Percentiles rank a stretch among this genome's conserved stretches.
These are phyloP conservation scores for Drosophila rhopaloa DNA, from an alignment of 1,140 invertebrate species.

Conservation along the genomic window DNA sequence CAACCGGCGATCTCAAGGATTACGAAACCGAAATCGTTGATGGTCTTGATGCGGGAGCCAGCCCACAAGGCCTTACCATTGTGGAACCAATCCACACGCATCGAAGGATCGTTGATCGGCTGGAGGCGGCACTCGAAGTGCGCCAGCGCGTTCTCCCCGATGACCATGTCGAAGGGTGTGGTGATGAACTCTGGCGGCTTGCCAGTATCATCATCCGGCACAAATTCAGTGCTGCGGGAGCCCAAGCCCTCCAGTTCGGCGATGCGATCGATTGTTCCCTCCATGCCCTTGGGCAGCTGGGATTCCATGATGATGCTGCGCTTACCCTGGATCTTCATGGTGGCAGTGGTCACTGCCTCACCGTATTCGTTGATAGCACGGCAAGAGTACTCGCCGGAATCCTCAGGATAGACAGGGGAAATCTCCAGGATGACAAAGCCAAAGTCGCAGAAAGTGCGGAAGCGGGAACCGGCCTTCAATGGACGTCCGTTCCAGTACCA, in stretches of 20 bases:
- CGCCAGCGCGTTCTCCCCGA: constrained; percentile 95
- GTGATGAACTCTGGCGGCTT: constrained; percentile 97
- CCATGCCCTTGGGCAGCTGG: constrained; percentile 96
- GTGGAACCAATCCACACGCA: constrained; percentile 98
- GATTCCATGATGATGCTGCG: constrained; percentile 96
- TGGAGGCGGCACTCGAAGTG: constrained; percentile 96
- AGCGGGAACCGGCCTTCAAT: constrained; percentile 94
- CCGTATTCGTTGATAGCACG: constrained; percentile 95
- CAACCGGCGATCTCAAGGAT: constrained; percentile 95
- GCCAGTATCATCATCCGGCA: constrained; percentile 91
- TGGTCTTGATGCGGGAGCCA: constrained; percentile 95
- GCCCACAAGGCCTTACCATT: constrained; percentile 95
- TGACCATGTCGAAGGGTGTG: constrained; percentile 91
- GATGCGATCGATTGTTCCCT: constrained; percentile 96
- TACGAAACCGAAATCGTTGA: constrained; percentile 97
- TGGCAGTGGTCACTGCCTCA: constrained; percentile 96
- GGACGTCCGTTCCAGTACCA: constrained; percentile 98
- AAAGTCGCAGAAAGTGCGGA: constrained; percentile 97
- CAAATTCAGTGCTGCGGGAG: constrained; percentile 86
- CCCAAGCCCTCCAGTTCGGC: constrained; percentile 95
- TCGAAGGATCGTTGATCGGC: constrained; percentile 96
- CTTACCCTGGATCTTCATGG: constrained; percentile 95
- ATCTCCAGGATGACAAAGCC: constrained; percentile 97
- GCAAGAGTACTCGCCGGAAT: constrained; percentile 97
- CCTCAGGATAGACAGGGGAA: constrained; percentile 97